Evolutionary conservation across 2,888 invertebrate species (phyloP).

Genomic region (Drosophila tripunctata): DNA sequence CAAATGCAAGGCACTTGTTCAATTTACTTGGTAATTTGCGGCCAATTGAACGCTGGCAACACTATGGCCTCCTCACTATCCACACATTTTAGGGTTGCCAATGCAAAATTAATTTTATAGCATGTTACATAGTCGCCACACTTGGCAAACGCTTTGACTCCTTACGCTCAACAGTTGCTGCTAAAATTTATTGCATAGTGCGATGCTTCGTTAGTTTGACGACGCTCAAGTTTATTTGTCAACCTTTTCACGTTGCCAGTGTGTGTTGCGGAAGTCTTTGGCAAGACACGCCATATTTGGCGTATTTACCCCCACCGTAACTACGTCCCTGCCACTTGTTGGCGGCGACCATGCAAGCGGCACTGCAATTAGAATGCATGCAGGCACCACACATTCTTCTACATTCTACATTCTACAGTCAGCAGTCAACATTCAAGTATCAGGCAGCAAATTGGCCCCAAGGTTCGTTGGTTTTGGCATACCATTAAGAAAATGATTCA

Average conservation of each 20-base stretch:
- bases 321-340: background rate
- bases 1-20: conserved; percentile 34
- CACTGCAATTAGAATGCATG: conserved; percentile 73
- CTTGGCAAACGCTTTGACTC: conserved; percentile 1
- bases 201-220: conserved; percentile 51
- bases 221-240: conserved; percentile 61
- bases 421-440: no score
- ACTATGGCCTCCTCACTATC: conserved; percentile 26
- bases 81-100: conserved; percentile 51
- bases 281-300: conserved; percentile 65
- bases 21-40: conserved; percentile 35
- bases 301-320: background rate
- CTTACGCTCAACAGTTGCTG: conserved; percentile 22
- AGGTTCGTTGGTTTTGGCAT: conserved; percentile 41
- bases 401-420: conserved; percentile 33
- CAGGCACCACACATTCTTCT: conserved; percentile 48
- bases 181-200: conserved; percentile 59
- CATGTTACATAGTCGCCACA: conserved; percentile 43
- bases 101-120: conserved; percentile 65
- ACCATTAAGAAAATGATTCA: conserved; percentile 47
- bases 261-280: conserved; percentile 67
- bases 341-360: conserved; percentile 55
- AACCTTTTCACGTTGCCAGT: conserved; percentile 45
- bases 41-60: conserved; percentile 55
- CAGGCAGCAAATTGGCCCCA: conserved; percentile 55